Percentiles rank a stretch among this genome's conserved stretches.
Conservation (phyloP, 2,888 invertebrate genomes). For the Adela reaumurella region DNA sequence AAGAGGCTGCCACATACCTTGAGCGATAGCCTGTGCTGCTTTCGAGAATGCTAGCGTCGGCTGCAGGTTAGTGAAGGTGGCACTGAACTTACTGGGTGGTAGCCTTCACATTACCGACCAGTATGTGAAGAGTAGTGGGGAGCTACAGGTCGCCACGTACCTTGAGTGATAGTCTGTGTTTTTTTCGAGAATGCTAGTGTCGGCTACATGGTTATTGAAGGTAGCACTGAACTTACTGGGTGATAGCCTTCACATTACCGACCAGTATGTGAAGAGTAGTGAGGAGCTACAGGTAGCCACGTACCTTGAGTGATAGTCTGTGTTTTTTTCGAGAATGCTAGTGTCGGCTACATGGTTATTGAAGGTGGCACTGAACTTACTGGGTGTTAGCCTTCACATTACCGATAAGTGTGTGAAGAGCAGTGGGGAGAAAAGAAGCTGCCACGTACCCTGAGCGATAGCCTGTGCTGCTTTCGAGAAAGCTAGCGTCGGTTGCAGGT, state of each 20-base stretch:
- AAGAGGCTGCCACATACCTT: constrained; percentile 29
- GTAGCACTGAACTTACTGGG: constrained; percentile 69
- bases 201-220: constrained; percentile 61
- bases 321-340: constrained; percentile 65
- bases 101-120: constrained; percentile 63
- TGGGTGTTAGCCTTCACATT: constrained; percentile 59
- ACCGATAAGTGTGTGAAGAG: constrained; percentile 68
- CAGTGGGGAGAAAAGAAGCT: constrained; percentile 61
- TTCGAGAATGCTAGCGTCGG: constrained; percentile 69
- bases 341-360: constrained; percentile 63
- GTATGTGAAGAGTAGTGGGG: constrained; percentile 73
- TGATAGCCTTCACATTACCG: constrained; percentile 58
- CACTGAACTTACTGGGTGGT: constrained; percentile 66
- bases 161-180: constrained; percentile 38
- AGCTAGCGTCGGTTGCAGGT: constrained; percentile 62
- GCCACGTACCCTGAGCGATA: constrained; percentile 45
- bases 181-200: constrained; percentile 70
- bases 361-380: constrained; percentile 71
- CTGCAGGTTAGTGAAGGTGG: constrained; percentile 65
- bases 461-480: constrained; percentile 61
- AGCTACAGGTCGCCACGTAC: constrained; percentile 48
- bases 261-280: constrained; percentile 72
- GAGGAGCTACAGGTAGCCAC: constrained; percentile 62
- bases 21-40: constrained; percentile 43
- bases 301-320: constrained; percentile 41